Evolutionary conservation across 2,797 vertebrate species (phyloP), one percentile per base, ranked within the genome.

Genomic region (Chelonia mydas): DNA sequence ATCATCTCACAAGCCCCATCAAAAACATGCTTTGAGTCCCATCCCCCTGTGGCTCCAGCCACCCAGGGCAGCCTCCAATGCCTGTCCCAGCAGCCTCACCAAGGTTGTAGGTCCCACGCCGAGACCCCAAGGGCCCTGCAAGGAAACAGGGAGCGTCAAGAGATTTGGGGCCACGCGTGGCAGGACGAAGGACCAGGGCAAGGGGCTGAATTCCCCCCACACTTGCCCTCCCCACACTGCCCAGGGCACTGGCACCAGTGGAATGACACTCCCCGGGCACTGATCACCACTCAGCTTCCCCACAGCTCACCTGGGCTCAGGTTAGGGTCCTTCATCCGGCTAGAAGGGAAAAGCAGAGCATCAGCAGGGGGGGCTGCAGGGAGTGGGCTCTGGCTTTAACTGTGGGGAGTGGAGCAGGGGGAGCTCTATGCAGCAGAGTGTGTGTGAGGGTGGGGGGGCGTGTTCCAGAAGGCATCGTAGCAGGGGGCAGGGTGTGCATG

Each of bases 101-200:
- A 96, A 99, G 98, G 94, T 98, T 98, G 85, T 99, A 99, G 33
- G 98, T 99, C 97, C 98, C 98, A 97, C 99, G 98, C 87, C 98
- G 98, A 88, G 99, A 98, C 17, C 98, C 98, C 6, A 98, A 95
- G 53, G 98, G 96, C 76, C 98, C 98, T 99, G 96, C 27, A 87
- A 86, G 92, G 88, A 90, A 89, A 85, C 41, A 50, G 78, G 68
- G 74, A 91, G 41, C 17, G 50, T 16, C 86, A 86, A 68, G 57
- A 8, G 6, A 55, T 68, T 37, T 19, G 31, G 12, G 49, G 21
- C 28, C 23, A 76, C 27, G 74, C 25, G 65, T 72, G n/a, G 37
- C 9, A 11, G 21, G n/a, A 72, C 2, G 10, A 41, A 41, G 37
- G n/a, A 31, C 9, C 45, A 83, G 57, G 76, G 13, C 47, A 49